phyloP scores from a whole-genome alignment of 2,888 invertebrate species.

The Anticlea derivata region DNA sequence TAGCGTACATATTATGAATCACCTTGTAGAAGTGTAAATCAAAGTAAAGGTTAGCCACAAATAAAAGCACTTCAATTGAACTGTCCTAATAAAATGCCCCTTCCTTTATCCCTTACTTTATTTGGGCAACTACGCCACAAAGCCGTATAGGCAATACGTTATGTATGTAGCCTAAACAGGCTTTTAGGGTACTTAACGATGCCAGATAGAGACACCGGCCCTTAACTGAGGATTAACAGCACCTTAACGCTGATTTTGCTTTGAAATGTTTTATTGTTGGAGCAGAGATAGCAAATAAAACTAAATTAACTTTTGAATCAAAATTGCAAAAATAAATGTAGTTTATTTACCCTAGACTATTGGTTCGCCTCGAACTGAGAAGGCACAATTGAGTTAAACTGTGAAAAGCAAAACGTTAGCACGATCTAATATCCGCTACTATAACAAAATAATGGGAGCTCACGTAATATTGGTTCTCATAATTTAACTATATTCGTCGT shows the following conservation, averaged over 20 bases:
- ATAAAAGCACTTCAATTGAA: slow-evolving; percentile 2
- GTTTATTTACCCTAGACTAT: too few relatives aligned
- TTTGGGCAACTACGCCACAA: slow-evolving; percentile 3
- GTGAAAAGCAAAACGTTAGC: too few relatives aligned
- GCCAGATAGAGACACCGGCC: slow-evolving; percentile 7
- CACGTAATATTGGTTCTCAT: too few relatives aligned
- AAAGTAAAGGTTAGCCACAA: neutral
- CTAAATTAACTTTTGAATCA: too few relatives aligned
- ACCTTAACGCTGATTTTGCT: slow-evolving; percentile 23
- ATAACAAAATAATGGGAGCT: too few relatives aligned
- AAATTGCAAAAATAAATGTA: too few relatives aligned
- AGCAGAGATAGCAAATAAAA: slow-evolving; percentile 10
- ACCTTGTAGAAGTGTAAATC: too few relatives aligned
- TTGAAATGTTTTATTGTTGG: slow-evolving; percentile 8
- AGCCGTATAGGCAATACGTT: slow-evolving; percentile 5
- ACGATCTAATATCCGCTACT: too few relatives aligned
- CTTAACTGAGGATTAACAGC: slow-evolving; percentile 23
- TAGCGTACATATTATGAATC: too few relatives aligned
- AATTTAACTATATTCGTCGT: too few relatives aligned
- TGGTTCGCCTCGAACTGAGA: too few relatives aligned
- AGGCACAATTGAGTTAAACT: too few relatives aligned
- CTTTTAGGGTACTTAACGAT: slow-evolving; percentile 13
- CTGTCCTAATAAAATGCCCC: neutral
- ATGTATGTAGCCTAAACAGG: slow-evolving; percentile 11
- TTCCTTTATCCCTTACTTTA: slow-evolving; percentile 2